These are phyloP conservation scores for Drosophila subobscura DNA, from an alignment of 1,140 invertebrate genomes.

Conservation along the genomic window DNA sequence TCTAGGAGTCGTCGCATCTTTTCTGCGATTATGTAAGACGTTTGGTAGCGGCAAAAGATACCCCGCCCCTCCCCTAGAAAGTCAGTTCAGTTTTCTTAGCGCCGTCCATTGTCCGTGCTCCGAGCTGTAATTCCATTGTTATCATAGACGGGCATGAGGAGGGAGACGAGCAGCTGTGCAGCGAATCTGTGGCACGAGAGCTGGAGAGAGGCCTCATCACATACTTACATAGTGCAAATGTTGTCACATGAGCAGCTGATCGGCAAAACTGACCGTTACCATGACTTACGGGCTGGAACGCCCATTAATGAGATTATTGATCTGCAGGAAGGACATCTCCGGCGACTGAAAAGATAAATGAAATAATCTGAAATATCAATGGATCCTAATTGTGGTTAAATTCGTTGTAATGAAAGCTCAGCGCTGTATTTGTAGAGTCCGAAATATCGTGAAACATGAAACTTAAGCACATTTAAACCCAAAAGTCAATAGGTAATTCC, in stretches of 20 bases:
- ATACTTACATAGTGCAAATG: constrained; percentile 30
- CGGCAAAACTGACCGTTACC: constrained; percentile 38
- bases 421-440: no score
- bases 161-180: constrained; percentile 24
- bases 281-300: constrained; percentile 17
- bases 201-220: constrained; percentile 12
- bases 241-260: constrained; percentile 44
- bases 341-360: no score
- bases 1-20: constrained; percentile 34
- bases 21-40: constrained; percentile 64
- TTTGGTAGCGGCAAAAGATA: constrained; percentile 46
- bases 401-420: no score
- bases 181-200: constrained; percentile 35
- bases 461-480: no score
- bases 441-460: no score
- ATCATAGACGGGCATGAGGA: constrained; percentile 19
- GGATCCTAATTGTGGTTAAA: no score
- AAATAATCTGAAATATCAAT: no score
- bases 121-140: constrained; percentile 53
- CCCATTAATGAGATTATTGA: constrained; percentile 19
- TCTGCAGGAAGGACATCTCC: neutral
- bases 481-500: no score
- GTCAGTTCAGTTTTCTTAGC: constrained; percentile 72
- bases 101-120: constrained; percentile 57
- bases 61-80: constrained; percentile 62